A percentile compares a stretch with the other conserved stretches of the same genome.
These are phyloP conservation scores for Disparrhopalites patrizii DNA, from an alignment of 2,888 invertebrate genomes.

Conservation along the genomic window DNA sequence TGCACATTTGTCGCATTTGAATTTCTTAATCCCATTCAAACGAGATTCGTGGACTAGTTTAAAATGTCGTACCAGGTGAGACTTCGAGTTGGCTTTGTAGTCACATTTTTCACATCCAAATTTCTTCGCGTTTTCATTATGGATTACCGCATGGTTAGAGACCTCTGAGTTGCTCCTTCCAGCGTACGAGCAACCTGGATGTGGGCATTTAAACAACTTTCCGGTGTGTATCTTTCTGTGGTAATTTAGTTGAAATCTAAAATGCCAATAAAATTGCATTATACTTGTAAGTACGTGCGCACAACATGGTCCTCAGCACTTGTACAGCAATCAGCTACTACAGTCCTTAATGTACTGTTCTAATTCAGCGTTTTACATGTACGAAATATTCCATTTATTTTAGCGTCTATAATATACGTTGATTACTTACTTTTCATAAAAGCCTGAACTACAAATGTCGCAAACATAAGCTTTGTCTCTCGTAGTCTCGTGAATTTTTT, in stretches of 20 bases:
- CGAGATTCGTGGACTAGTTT: background rate
- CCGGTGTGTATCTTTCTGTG: conserved; percentile 13
- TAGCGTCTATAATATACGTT: background rate
- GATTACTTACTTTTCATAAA: conserved; percentile 18
- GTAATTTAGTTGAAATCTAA: conserved; percentile 14
- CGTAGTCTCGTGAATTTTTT: conserved; percentile 3
- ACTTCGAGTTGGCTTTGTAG: background rate
- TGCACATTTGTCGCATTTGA: conserved; percentile 5
- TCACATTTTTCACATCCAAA: conserved; percentile 13
- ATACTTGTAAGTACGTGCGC: too few relatives aligned
- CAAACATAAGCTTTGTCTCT: background rate
- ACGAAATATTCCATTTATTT: background rate
- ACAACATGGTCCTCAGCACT: too few relatives aligned
- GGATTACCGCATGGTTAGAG: background rate
- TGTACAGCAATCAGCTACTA: too few relatives aligned
- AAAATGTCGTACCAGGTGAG: conserved; percentile 9
- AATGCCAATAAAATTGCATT: background rate
- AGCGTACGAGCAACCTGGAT: conserved; percentile 8
- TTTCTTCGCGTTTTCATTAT: background rate
- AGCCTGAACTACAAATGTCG: background rate
- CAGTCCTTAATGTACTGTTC: too few relatives aligned
- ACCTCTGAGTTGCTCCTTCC: conserved; percentile 14
- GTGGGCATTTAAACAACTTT: conserved; percentile 1
- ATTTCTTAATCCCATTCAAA: background rate
- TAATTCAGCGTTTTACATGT: background rate